Evolutionary conservation across 2,888 invertebrate genomes (phyloP), one percentile per base, ranked within the genome.

Genomic region (Terebella lapidaria): DNA sequence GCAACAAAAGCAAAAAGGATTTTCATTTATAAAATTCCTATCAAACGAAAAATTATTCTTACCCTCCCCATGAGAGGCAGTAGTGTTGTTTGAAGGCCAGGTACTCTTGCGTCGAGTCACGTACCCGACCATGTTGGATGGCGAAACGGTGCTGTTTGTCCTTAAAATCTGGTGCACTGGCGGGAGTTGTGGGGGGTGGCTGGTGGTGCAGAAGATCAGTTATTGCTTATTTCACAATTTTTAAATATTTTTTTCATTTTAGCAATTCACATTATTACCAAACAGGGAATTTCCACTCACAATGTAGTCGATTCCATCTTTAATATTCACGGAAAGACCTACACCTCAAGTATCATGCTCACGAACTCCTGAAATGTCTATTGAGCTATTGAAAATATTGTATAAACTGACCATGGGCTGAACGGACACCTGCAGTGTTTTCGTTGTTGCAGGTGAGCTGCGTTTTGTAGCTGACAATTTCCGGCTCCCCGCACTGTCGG

Each of bases 101-200:
- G 61, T 75, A 79, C 58, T 79, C 79, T 20, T 72, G 67, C 4
- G 76, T 70, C 1, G 65, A 69, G 28, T 74, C 74, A 27, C 75
- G 63, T 1, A 71, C 69, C 47, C 70, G 66, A 25, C 80, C 80
- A 67, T 79, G 72, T 68, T 80, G 79, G 45, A 79, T 73, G 24
- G 75, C 76, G 69, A 80, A 78, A 49, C 75, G 70, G 58, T 76
- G 74, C 24, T 66, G 57, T 26, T 56, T 57, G 30, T 72, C 68
- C 56, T 74, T 74, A 54, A 71, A 68, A 26, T 77, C 76, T 15
- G 58, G 54, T 25, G 72, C 75, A 61, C 71, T 73, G 5, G 75
- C 74, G n/a, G 79, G 78, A 3, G 79, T 79, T 1, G 79, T 78
- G 0, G 79, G 78, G 49, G 80, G 79, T 15, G 79, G 78, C 79